Evolutionary conservation across 2,797 vertebrate species (phyloP), one percentile per base, ranked within the genome.

Genomic region (Pantherophis alleghaniensis): DNA sequence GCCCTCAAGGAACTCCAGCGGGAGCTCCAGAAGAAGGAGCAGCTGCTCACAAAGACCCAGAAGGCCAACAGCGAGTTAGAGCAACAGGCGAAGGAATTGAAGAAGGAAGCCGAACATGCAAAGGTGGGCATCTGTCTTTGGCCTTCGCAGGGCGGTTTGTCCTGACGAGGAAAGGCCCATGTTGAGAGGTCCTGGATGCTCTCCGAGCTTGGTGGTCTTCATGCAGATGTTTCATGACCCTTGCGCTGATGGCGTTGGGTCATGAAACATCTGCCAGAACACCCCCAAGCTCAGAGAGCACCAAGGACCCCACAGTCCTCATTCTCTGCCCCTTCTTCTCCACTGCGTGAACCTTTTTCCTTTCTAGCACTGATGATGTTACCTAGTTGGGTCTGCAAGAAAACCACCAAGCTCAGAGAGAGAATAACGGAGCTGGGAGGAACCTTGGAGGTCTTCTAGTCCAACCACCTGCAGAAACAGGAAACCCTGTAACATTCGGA

Each of bases 31-130:
- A 96, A 97, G 88, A 95, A 98, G 6, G 97, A 98, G 91, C 96
- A 97, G 93, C 97, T 98, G 10, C 98, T 98, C 89, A 95, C 96
- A 22, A 95, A 91, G 0, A 97, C 98, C 4, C 97, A 96, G 16
- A 96, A 97, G 88, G 97, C 97, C 93, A 98, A 97, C 63, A 94
- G 93, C 4, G 97, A 98, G 92, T 96, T 99, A 93, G 96, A 98
- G 95, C 97, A 97, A 92, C 96, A 97, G 93, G 95, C 98, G 56
- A 97, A 98, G 88, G 98, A 98, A 92, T 97, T 99, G 96, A 98
- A 97, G 94, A 96, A 96, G 14, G 98, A 98, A 92, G 98, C 98
- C 0, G 98, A 99, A 90, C 97, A 98, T 94, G 98, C 97, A 95
- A 97, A 98, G 98, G 99, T 99, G 98, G 55, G 97, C 97, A 22